Evolutionary conservation across 2,888 invertebrate genomes (phyloP), one percentile per base, ranked within the genome.

Genomic region (Amorpha juglandis): DNA sequence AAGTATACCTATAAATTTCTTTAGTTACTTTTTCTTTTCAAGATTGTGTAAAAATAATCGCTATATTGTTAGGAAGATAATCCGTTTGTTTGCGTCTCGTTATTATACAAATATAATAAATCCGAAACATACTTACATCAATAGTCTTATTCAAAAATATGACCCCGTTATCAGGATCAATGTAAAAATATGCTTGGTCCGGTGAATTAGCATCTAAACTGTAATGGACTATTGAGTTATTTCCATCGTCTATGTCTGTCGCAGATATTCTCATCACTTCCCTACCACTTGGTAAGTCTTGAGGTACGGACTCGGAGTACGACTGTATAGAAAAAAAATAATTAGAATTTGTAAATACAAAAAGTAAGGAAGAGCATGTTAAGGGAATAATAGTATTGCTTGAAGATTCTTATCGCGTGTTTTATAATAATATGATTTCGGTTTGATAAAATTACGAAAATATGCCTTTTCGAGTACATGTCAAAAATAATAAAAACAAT

Each of bases 221-320:
- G 85, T 98, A 98, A 70, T 95, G 94, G 12, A 98, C 95, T 76
- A 96, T 95, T 68, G 98, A 98, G 92, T 99, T 99, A 82, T 96
- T 96, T 14, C 98, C 98, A 81, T 98, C 97, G 82, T 99, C 98
- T 74, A 97, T 96, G 87, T 98, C 98, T 42, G 98, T 98, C 16
- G 98, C 98, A 68, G 98, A 98, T 84, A 98, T 97, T 83, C 97
- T 94, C 96, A 98, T 97, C 70, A 98, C 97, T 83, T 97, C 96
- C 66, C 95, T 92, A 16, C 94, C 95, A 69, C 95, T 94, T 68
- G 94, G 93, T 76, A 96, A 94, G 89, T 98, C 98, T 94, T 97
- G 96, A 65, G 97, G 97, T 75, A 98, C 96, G 70, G 96, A 96
- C 88, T 97, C 97, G 81, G 92, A 91, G 85, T 94, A 93, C 63